Conservation (phyloP, 2,113 vertebrate genomes). For the Podarcis cretensis region DNA sequence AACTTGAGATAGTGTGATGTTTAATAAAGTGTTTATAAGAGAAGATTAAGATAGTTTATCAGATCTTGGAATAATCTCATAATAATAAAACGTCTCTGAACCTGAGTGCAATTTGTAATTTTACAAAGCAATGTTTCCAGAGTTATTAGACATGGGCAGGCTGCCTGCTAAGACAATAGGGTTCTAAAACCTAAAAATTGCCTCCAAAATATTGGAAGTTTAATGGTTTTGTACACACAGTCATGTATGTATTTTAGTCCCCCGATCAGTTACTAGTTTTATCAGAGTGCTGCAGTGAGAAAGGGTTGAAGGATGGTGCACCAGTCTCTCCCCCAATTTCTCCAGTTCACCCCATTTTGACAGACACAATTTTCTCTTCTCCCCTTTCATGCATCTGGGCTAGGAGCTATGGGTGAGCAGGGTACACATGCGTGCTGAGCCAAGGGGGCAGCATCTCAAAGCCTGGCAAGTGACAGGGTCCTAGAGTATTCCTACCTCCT, state of each 20-base stretch:
- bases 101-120: constrained; percentile 56
- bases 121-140: constrained; percentile 50
- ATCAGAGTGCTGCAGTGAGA: not conserved
- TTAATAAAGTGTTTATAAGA: constrained; percentile 76
- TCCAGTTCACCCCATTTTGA: not conserved
- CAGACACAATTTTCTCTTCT: not conserved
- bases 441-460: too few species aligned
- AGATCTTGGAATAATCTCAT: constrained; percentile 60
- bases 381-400: not conserved
- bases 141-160: constrained; percentile 52
- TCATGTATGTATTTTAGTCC: constrained; percentile 19
- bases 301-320: not conserved
- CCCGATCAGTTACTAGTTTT: not conserved
- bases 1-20: constrained; percentile 63
- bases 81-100: constrained; percentile 62
- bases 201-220: constrained; percentile 56
- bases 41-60: constrained; percentile 69
- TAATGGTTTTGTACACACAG: constrained; percentile 40
- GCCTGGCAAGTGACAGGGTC: too few species aligned
- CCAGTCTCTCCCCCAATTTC: not conserved
- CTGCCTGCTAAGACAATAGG: constrained; percentile 52
- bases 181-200: constrained; percentile 43
- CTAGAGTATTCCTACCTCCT: too few species aligned
- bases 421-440: too few species aligned
- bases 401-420: not conserved